These are phyloP conservation scores for Xyrichtys novacula DNA, from an alignment of 2,797 vertebrate species.

Conservation along the genomic window DNA sequence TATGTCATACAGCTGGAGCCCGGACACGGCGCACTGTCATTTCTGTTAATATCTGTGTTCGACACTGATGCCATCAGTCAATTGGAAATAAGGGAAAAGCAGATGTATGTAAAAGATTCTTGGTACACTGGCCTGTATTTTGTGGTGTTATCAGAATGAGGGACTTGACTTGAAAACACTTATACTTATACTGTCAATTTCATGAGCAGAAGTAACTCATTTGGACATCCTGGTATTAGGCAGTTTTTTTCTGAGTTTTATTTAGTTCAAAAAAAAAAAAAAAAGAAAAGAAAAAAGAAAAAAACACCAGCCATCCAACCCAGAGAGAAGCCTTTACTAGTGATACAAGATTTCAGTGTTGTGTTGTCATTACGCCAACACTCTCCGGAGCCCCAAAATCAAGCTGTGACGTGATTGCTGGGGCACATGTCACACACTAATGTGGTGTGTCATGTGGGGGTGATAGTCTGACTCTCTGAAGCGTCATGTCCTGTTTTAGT, in stretches of 20 bases:
- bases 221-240: not conserved
- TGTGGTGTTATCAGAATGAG: not conserved
- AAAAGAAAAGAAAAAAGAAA: too few relatives aligned
- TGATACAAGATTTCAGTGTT: slow-evolving; percentile 26
- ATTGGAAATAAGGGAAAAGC: slow-evolving; percentile 39
- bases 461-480: slow-evolving; percentile 57
- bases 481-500: slow-evolving; percentile 66
- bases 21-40: slow-evolving; percentile 60
- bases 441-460: slow-evolving; percentile 64
- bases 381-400: slow-evolving; percentile 39
- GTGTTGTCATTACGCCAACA: slow-evolving; percentile 37
- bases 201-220: slow-evolving; percentile 1
- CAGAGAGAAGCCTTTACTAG: not conserved
- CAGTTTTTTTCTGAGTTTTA: too few relatives aligned
- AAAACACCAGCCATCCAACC: slow-evolving; percentile 35
- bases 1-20: slow-evolving; percentile 60
- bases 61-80: slow-evolving; percentile 64
- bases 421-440: slow-evolving; percentile 53
- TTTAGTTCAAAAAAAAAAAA: too few relatives aligned
- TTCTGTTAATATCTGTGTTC: slow-evolving; percentile 61
- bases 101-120: slow-evolving; percentile 24
- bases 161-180: too few relatives aligned
- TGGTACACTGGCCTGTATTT: not conserved
- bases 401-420: slow-evolving; percentile 48
- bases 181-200: not conserved